Evolutionary conservation across 2,888 invertebrate species (phyloP), one percentile per base, ranked within the genome.

Genomic region (Brenthis ino): DNA sequence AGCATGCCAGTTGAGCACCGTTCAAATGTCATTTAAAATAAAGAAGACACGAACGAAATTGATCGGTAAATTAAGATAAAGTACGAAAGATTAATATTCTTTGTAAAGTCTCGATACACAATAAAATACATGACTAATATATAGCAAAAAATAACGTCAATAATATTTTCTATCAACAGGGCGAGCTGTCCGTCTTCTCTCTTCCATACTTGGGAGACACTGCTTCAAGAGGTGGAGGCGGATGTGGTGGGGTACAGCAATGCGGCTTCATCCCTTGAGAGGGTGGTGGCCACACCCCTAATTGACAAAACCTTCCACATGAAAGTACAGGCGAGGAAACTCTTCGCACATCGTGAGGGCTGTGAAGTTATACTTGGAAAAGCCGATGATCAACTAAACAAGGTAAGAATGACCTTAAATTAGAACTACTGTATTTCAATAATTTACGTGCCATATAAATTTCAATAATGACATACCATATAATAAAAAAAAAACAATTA

Each of bases 171-270:
- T 43, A 12, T 69, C 72, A 78, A 16, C 93, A 97, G 97, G 88
- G 96, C 96, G 71, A 94, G 96, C 71, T 96, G 96, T 81, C 95
- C 96, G 66, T 93, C 93, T 2, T 96, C 96, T 57, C 94, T 98
- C 81, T 97, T 97, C 88, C 96, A 97, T 85, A 96, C 96, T 71
- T 98, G 98, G 98, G 98, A 98, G 89, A 96, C 96, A 72, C 94
- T 98, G 71, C 95, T 98, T 70, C 97, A 98, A 85, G 98, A 98
- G 87, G 97, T 97, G 72, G 98, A 98, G 90, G 96, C 97, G 53
- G 98, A 98, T 85, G 97, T 97, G 24, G 94, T 97, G 83, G 95
- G 97, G 57, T 96, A 97, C 88, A 96, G 96, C 82, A 98, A 97
- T 83, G 96, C 98, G 73, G 96, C 98, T 11, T 95, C 96, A 48